Conservation (phyloP, 1,140 invertebrate species). For the Hydropsyche tenuis region DNA sequence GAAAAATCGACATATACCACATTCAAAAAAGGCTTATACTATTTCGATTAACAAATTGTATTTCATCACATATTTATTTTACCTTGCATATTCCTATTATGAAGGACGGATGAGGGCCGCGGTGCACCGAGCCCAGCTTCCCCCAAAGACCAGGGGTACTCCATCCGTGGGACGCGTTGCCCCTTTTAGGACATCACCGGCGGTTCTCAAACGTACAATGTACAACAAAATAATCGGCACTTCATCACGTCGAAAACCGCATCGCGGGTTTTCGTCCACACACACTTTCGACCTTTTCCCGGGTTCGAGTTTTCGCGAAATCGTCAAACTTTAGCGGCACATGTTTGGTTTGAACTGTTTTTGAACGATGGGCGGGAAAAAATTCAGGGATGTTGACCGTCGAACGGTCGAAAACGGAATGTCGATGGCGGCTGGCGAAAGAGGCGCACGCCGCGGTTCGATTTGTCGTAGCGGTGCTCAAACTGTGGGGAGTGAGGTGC, state of each 20-base stretch:
- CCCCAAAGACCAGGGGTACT: constrained; percentile 40
- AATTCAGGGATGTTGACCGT: not conserved
- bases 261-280: too few species aligned
- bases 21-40: too few species aligned
- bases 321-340: too few species aligned
- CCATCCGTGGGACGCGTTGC: constrained; percentile 29
- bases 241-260: too few species aligned
- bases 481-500: not conserved
- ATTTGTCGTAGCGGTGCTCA: not conserved
- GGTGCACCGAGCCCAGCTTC: constrained; percentile 23
- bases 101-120: constrained; percentile 21
- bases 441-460: constrained; percentile 1
- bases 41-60: too few species aligned
- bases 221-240: too few species aligned
- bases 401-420: constrained; percentile 1
- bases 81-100: constrained; percentile 33
- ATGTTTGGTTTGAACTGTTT: too few species aligned
- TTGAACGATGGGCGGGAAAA: too few species aligned
- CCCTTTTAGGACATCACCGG: not conserved
- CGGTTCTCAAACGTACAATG: too few species aligned
- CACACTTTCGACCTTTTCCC: too few species aligned
- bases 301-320: too few species aligned
- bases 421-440: not conserved
- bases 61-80: constrained; percentile 1
- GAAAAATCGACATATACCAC: too few species aligned